Evolutionary conservation across 2,797 vertebrate genomes (phyloP), one percentile per base, ranked within the genome.

Genomic region (Peromyscus nudipes): DNA sequence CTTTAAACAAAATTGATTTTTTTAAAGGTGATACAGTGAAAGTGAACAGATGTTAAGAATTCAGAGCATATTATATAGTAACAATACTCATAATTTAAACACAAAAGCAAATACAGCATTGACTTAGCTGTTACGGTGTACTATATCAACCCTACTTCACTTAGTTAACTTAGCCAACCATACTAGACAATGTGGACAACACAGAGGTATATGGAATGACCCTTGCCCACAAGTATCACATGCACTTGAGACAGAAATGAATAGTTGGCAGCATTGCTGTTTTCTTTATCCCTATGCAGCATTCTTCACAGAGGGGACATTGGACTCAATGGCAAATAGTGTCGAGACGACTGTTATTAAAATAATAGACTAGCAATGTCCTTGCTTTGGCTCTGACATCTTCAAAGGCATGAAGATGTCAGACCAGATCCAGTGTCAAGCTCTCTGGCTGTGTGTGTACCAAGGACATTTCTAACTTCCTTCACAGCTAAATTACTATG

Each of bases 401-500:
- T 81, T 29, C 34, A 82, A 71, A 69, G 46, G 23, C 16, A 73
- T 10, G 71, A 87, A 23, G 21, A 49, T 62, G 11, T 62, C 96
- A 81, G 87, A 19, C n/a, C 80, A 79, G 77, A 84, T 94, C 91
- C 40, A 92, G 76, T 86, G 80, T 87, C 65, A 57, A 34, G 37
- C 85, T 92, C 37, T 93, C 88, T 76, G 43, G 31, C 94, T 40
- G 40, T 40, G 40, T 91, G 37, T 10, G 37, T 95, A 31, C 65
- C 46, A 96, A 88, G 75, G 34, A 55, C 12, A 89, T 76, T 91
- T 89, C 77, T 92, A 93, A 89, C 55, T 97, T 96, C 43, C 73
- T 92, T 83, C 91, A 62, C 29, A 40, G 69, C 23, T 95, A 96
- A 89, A 95, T 92, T 92, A 82, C 60, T 86, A 34, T 82, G 84